phyloP scores from a whole-genome alignment of 2,113 vertebrate species.

The Varanus komodoensis region DNA sequence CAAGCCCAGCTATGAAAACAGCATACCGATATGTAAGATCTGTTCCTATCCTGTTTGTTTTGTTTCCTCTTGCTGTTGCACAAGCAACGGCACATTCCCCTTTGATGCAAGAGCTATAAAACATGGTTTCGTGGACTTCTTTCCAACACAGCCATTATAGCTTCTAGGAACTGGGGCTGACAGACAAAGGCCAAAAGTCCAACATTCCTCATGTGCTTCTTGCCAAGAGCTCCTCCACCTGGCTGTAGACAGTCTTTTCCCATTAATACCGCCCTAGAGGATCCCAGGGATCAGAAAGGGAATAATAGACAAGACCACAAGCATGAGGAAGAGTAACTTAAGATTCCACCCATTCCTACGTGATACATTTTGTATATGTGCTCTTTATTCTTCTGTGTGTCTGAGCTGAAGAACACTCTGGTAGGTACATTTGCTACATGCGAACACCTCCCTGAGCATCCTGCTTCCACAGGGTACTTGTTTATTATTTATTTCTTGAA shows the following conservation, averaged over 20 bases:
- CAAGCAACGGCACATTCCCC: fast-evolving
- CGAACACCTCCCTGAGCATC: not conserved
- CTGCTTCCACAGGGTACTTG: not conserved
- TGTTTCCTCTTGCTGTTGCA: not conserved
- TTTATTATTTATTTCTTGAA: too few species aligned
- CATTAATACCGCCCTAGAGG: not conserved
- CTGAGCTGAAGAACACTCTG: not conserved
- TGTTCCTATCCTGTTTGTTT: constrained; percentile 31
- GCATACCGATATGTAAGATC: constrained; percentile 87
- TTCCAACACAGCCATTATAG: constrained; percentile 7
- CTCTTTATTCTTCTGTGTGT: not conserved
- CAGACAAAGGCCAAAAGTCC: not conserved
- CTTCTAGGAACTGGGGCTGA: not conserved
- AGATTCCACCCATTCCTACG: not conserved
- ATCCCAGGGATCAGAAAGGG: not conserved
- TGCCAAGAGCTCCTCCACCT: not conserved
- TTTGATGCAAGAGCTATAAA: constrained; percentile 17
- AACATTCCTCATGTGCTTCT: not conserved
- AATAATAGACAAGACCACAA: not conserved
- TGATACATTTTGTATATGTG: not conserved
- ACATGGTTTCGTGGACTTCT: constrained; percentile 1
- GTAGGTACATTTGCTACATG: not conserved
- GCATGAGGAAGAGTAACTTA: not conserved
- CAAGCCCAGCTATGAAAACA: constrained; percentile 83
- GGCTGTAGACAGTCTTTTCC: not conserved